phyloP scores from a whole-genome alignment of 2,113 vertebrate species.

The Pantherophis guttatus region DNA sequence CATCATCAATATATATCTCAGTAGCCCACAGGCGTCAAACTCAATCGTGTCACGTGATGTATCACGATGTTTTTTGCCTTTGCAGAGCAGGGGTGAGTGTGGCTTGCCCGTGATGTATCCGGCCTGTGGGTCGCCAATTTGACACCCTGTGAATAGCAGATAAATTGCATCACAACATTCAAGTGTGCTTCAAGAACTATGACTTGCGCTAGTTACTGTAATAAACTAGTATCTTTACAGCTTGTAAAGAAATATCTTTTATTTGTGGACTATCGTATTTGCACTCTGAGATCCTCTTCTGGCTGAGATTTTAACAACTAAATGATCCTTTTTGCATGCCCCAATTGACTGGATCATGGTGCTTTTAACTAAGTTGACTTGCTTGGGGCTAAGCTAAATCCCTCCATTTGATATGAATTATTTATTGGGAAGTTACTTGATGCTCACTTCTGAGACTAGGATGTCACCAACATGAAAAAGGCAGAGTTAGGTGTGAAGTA shows the following conservation, averaged over 20 bases:
- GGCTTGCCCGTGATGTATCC: fast-evolving
- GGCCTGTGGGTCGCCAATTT: too few species aligned
- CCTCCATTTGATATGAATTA: not conserved
- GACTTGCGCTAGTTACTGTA: not conserved
- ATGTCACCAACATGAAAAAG: not conserved
- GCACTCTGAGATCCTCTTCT: not conserved
- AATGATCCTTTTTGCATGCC: not conserved
- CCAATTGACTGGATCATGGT: not conserved
- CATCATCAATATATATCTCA: slow-evolving; percentile 5
- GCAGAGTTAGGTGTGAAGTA: not conserved
- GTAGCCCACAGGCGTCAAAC: not conserved
- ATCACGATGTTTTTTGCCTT: too few species aligned
- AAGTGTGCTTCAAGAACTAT: not conserved
- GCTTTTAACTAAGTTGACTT: not conserved
- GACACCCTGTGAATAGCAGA: not conserved
- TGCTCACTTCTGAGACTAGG: not conserved
- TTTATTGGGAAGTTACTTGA: not conserved
- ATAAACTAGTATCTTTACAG: not conserved
- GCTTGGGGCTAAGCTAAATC: not conserved
- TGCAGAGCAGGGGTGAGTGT: too few species aligned
- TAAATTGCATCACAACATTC: not conserved
- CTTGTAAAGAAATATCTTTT: not conserved
- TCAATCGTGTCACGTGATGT: too few species aligned
- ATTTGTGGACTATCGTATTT: not conserved
- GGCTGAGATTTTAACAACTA: not conserved